Evolutionary conservation across 23 tunicate genomes (phyloP), one percentile per base, ranked within the genome.

Genomic region (Diplosoma virens): DNA sequence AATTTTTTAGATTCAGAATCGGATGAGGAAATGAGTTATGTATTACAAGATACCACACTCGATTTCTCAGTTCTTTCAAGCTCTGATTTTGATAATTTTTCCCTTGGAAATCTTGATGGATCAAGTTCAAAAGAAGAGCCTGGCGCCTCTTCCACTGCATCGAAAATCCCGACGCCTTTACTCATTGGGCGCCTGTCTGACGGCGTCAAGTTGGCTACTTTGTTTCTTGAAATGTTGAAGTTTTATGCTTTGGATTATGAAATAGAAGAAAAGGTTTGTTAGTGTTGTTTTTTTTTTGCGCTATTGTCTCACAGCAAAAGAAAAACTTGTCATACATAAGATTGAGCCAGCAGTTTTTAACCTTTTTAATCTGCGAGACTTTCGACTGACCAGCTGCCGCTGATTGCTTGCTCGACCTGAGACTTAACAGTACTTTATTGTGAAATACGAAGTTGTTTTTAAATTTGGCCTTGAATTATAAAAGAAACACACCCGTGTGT

Each of bases 211-310:
- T 61, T 88, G 20, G 90, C 90, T 2, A 71, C 47, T 1, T 69
- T 95, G 16, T 87, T 89, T 87, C 67, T 84, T 2, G 66, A 79
- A 27, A 56, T 95, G 56, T 55, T 95, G 27, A 84, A 84, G 79
- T 95, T 83, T 60, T 87, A 59, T 32, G 86, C 99, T 0, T 35
- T 87, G 28, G 75, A 88, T 33, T 88, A 56, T 74, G 82, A 71
- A 21, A 80, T 88, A 47, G 95, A 88, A 71, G 81, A 83, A 5
- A 22, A 71, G 76, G 99, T 87, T 17, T 36, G 81, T 54, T 7
- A 11, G 22, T 14, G 9, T 41, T 14, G 50, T 41, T 9, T 41
- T 41, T 14, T 41, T 41, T 14, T 41, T 9, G 50, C 50, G n/a
- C n/a, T n/a, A n/a, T n/a, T n/a, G n/a, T n/a, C n/a, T n/a, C n/a